Percentiles rank a stretch among this genome's conserved stretches.
These are phyloP conservation scores for Epinephelus cyanopodus DNA, from an alignment of 2,113 vertebrate genomes.

Conservation along the genomic window DNA sequence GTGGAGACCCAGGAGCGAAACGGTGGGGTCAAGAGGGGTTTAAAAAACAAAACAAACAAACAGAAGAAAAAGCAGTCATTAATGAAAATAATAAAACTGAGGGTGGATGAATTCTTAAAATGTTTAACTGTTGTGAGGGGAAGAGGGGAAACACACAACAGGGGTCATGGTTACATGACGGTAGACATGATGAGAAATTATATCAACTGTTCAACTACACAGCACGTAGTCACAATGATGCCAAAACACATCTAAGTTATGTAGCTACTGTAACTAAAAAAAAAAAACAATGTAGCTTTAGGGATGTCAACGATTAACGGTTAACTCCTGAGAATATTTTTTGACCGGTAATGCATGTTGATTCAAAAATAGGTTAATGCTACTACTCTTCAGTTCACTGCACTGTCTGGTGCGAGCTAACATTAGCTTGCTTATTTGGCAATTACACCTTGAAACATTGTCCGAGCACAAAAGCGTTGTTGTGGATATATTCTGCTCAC, in stretches of 20 bases:
- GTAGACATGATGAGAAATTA: slow-evolving; percentile 32
- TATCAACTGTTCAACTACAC: background rate
- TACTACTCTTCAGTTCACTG: no score
- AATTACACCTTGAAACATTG: no score
- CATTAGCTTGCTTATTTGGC: no score
- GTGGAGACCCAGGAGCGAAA: slow-evolving; percentile 58
- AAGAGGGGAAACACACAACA: slow-evolving; percentile 40
- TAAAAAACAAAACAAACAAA: slow-evolving; percentile 27
- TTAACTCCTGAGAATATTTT: no score
- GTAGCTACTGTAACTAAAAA: background rate
- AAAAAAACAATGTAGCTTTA: background rate
- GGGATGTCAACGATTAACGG: no score
- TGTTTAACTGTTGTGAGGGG: background rate
- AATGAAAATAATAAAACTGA: slow-evolving; percentile 35
- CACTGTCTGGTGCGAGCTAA: no score
- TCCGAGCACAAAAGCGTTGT: no score
- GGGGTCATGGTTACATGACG: slow-evolving; percentile 19
- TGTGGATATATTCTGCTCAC: no score
- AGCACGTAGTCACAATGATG: no score
- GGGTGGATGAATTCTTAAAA: background rate
- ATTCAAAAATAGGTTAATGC: no score
- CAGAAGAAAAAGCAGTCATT: slow-evolving; percentile 55
- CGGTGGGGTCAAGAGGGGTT: slow-evolving; percentile 31
- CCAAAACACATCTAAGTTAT: background rate
- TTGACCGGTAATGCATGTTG: no score